Evolutionary conservation across 2,113 vertebrate species (phyloP).

Genomic region (Anarhynchus alexandrinus): DNA sequence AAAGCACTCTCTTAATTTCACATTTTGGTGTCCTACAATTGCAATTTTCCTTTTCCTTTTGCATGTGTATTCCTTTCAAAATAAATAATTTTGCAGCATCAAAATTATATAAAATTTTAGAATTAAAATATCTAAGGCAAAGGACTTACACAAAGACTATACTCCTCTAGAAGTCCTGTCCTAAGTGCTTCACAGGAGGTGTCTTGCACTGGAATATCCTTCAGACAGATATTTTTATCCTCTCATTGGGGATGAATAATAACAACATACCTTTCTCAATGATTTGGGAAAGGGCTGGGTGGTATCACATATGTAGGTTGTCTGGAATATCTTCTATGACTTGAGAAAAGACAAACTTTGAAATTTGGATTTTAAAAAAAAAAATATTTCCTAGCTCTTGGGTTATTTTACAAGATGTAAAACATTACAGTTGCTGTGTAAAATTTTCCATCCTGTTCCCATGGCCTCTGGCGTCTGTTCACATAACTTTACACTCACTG

Average conservation of each 20-base stretch:
- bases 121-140: neutral
- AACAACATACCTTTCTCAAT: neutral
- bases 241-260: neutral
- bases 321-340: constrained; percentile 8
- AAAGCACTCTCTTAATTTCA: constrained; percentile 27
- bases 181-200: neutral
- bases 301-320: neutral
- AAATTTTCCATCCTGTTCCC: neutral
- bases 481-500: neutral
- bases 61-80: neutral
- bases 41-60: neutral
- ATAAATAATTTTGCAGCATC: constrained; percentile 27
- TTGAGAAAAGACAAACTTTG: constrained; percentile 42
- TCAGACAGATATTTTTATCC: neutral
- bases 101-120: constrained; percentile 32
- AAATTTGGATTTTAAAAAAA: neutral
- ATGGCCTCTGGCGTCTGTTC: neutral
- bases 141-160: neutral
- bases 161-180: neutral
- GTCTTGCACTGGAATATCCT: neutral
- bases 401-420: neutral
- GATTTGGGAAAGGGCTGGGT: neutral
- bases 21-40: neutral
- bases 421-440: neutral
- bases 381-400: neutral